phyloP scores from a whole-genome alignment of 2,797 vertebrate genomes.

The Pseudomugil tenellus region DNA sequence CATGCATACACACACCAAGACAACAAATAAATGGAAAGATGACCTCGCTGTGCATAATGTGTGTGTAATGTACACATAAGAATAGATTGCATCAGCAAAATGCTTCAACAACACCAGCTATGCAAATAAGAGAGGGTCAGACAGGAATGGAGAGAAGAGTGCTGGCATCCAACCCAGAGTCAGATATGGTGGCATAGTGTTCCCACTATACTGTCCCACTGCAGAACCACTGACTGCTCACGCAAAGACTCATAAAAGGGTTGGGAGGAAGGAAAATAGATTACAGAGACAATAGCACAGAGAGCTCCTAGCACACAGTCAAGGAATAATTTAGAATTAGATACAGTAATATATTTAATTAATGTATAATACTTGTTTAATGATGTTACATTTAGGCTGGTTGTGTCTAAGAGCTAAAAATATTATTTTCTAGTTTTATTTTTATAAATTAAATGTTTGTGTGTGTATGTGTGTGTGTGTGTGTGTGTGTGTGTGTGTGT shows the following conservation, averaged over 20 bases:
- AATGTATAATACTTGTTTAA: neutral
- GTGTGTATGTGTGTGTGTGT: no score
- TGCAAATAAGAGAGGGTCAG: slow-evolving; percentile 69
- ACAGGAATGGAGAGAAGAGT: slow-evolving; percentile 44
- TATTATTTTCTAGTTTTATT: no score
- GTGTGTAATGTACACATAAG: slow-evolving; percentile 43
- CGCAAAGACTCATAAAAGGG: neutral
- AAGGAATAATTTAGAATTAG: neutral
- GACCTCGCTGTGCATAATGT: slow-evolving; percentile 28
- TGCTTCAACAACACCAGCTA: slow-evolving; percentile 45
- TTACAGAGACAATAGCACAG: neutral
- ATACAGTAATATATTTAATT: neutral
- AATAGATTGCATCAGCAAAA: slow-evolving; percentile 60
- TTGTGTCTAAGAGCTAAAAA: neutral
- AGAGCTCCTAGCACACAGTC: neutral
- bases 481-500: no score
- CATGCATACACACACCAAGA: slow-evolving; percentile 3
- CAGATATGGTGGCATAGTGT: slow-evolving; percentile 47
- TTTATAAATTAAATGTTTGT: no score
- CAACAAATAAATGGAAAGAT: slow-evolving; percentile 25
- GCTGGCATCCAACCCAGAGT: slow-evolving; percentile 60
- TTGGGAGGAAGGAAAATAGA: slow-evolving; percentile 3
- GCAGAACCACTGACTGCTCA: slow-evolving; percentile 43
- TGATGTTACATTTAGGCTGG: neutral
- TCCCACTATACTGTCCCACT: slow-evolving; percentile 43